These are phyloP conservation scores for Pavo muticus DNA, from an alignment of 2,113 vertebrate species.

Conservation along the genomic window DNA sequence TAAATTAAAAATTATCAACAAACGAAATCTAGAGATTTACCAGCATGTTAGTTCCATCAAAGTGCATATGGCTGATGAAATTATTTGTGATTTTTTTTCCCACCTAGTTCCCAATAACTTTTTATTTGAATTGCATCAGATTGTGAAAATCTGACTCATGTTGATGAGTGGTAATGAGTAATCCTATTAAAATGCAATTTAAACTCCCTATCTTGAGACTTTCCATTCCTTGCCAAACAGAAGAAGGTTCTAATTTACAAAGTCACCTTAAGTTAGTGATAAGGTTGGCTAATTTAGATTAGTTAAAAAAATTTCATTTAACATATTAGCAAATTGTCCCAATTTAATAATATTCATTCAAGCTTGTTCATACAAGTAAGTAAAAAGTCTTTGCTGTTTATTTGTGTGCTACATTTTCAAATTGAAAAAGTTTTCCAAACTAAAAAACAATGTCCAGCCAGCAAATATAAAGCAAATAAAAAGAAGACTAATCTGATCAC, in stretches of 20 bases:
- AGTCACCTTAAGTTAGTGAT: not conserved
- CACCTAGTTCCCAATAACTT: not conserved
- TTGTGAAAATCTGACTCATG: not conserved
- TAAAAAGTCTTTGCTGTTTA: not conserved
- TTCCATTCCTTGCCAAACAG: not conserved
- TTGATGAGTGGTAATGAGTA: not conserved
- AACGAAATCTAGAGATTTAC: not conserved
- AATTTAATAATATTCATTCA: not conserved
- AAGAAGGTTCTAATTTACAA: not conserved
- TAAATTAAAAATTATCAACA: not conserved
- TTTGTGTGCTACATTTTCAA: not conserved
- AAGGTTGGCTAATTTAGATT: not conserved
- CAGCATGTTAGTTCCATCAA: not conserved
- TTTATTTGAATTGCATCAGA: not conserved
- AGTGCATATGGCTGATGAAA: not conserved
- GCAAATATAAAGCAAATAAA: too few species aligned
- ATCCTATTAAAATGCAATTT: conserved; percentile 7
- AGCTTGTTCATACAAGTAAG: not conserved
- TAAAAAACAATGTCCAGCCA: not conserved
- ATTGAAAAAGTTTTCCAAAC: not conserved
- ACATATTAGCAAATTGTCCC: not conserved
- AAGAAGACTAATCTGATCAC: not conserved
- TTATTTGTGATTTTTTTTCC: not conserved
- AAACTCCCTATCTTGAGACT: not conserved
- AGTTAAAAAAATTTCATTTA: not conserved